phyloP scores from a whole-genome alignment of 2,797 vertebrate genomes.

The Xerus rutilus region DNA sequence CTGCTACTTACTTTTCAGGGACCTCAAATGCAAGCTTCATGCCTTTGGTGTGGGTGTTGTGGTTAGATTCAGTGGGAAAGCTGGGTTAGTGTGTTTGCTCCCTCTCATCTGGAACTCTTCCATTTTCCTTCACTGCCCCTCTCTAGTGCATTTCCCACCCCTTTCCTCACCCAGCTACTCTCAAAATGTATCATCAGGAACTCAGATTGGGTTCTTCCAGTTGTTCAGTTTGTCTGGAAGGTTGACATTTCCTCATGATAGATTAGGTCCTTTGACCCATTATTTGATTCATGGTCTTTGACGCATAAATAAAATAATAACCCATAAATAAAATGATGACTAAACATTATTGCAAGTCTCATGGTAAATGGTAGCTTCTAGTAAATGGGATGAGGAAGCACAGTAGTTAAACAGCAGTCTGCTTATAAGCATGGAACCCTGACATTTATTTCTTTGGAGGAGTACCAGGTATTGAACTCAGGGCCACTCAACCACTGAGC shows the following conservation, averaged over 20 bases:
- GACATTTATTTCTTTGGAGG: not conserved
- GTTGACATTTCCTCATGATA: constrained; percentile 19
- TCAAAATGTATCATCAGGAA: not conserved
- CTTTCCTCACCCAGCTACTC: not conserved
- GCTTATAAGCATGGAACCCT: constrained; percentile 29
- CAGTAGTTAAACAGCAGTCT: not conserved
- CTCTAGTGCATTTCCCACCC: not conserved
- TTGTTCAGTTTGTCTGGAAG: constrained; percentile 41
- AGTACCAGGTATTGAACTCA: no score
- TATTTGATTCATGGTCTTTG: not conserved
- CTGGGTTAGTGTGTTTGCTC: not conserved
- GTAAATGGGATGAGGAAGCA: constrained; percentile 1
- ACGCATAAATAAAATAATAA: not conserved
- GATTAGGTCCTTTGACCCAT: not conserved
- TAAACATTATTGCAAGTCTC: constrained; percentile 28
- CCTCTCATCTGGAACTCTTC: not conserved
- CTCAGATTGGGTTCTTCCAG: not conserved
- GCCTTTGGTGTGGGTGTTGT: not conserved
- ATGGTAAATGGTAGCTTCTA: not conserved
- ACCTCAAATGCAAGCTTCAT: not conserved
- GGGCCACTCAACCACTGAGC: no score
- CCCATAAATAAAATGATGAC: not conserved
- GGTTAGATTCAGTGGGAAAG: not conserved
- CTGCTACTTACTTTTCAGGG: not conserved
- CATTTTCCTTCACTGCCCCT: not conserved